These are phyloP conservation scores for Mixornis gularis DNA, from an alignment of 2,113 vertebrate genomes.

Conservation along the genomic window DNA sequence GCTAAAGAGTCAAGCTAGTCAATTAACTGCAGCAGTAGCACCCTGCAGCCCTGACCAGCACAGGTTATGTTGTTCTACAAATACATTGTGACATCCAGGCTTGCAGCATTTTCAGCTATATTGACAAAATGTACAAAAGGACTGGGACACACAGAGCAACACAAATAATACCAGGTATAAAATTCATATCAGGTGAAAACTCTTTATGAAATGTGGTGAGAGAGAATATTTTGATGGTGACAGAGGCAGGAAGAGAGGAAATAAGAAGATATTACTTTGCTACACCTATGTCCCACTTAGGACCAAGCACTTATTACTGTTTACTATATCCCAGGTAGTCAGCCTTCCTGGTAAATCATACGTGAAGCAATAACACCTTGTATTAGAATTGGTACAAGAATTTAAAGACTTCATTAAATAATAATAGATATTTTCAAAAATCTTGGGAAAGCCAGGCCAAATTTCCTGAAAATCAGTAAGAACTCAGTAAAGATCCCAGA, in stretches of 20 bases:
- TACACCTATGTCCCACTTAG: background rate
- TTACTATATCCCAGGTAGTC: background rate
- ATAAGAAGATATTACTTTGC: background rate
- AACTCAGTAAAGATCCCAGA: background rate
- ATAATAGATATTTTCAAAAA: background rate
- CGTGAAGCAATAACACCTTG: background rate
- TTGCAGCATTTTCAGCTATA: background rate
- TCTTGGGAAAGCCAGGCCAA: background rate
- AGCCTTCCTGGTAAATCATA: background rate
- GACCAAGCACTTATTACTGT: background rate
- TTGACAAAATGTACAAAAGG: background rate
- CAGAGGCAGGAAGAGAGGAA: background rate
- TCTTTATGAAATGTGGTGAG: background rate
- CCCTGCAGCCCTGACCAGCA: background rate
- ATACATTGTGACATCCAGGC: background rate
- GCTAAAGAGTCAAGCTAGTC: background rate
- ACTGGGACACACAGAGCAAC: background rate
- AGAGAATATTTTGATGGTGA: background rate
- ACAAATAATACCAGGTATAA: background rate
- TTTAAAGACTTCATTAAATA: background rate
- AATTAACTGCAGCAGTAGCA: background rate
- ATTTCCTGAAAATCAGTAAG: background rate
- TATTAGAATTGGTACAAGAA: background rate
- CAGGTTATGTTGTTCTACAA: background rate
- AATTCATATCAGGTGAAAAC: background rate